Base-by-base conservation (phyloP, 2,888 invertebrate genomes). In the Pollenia angustigena region DNA sequence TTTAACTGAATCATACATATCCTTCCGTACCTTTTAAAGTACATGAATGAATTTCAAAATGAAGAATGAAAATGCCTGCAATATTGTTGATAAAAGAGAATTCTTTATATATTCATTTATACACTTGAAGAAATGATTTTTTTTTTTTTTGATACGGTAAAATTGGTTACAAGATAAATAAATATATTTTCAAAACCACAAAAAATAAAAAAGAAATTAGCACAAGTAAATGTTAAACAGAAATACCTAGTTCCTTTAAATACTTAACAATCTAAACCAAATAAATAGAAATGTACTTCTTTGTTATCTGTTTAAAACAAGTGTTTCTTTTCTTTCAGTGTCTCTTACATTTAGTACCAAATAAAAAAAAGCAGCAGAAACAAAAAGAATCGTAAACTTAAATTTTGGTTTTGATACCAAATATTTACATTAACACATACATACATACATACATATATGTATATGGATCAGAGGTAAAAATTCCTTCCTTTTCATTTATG, bases 31-130 rank as follows among this genome's bases (percentile, higher is more conserved):
- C 72, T 83, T 76, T 76, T 52, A 85, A 71, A 75, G 58, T 56
- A 75, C 64, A 85, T 68, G 81, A 74, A 84, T 85, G 68, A 68
- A 79, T 69, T 69, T 74, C 66, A 72, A 79, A 79, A 87, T 79
- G 82, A 87, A 81, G 72, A 87, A 87, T 83, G 64, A 76, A 83
- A 86, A 83, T 83, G 60, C 71, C 83, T 87, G 83, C 83, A 87
- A 81, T 60, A 81, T 54, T 72, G 71, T 81, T 83, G 83, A 87
- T 87, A 87, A 87, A 72, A 18, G 46, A 40, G 6, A 72, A 72
- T 46, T 23, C 16, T 69, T 52, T 7, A 44, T 44, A 9, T 48
- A 42, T 40, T 40, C 23, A 23, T 71, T 32, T 52, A 50, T 80
- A 32, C 60, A 80, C 71, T 16, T 2, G 6, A 48, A 79, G 68